Evolutionary conservation across 2,797 vertebrate species (phyloP).

Genomic region (Scyliorhinus canicula): DNA sequence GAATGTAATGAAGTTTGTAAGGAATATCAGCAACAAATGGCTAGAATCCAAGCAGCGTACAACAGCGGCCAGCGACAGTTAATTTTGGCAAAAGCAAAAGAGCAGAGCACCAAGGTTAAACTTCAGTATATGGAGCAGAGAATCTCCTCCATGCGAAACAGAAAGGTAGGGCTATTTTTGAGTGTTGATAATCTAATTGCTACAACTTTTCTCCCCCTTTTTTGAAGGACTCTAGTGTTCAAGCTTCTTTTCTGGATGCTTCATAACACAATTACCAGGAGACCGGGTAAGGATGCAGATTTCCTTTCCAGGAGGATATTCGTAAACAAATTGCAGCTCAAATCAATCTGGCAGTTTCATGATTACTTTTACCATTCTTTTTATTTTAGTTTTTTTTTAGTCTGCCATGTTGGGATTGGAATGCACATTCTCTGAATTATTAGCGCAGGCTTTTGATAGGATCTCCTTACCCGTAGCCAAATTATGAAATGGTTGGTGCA

Average conservation of each 20-base stretch:
- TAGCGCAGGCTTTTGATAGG: not conserved
- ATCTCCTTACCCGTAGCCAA: not conserved
- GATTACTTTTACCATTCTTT: not conserved
- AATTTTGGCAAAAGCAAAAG: slow-evolving; percentile 65
- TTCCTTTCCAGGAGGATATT: not conserved
- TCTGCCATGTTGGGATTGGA: not conserved
- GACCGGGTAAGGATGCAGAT: not conserved
- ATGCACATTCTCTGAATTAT: not conserved
- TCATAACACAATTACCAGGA: not conserved
- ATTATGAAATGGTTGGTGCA: not conserved
- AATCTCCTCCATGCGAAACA: slow-evolving; percentile 51
- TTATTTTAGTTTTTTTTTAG: not conserved
- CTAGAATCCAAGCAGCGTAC: slow-evolving; percentile 70
- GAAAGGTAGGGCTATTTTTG: slow-evolving; percentile 50
- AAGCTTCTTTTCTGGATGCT: not conserved
- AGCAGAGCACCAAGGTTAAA: slow-evolving; percentile 60
- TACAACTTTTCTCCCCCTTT: not conserved
- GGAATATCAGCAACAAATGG: slow-evolving; percentile 63
- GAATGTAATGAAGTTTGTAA: slow-evolving; percentile 51
- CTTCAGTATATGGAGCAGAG: slow-evolving; percentile 67
- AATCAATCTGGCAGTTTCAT: not conserved
- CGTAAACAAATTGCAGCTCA: not conserved
- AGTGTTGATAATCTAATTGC: not conserved
- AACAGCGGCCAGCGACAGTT: slow-evolving; percentile 72
- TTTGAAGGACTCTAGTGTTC: not conserved